Base-by-base conservation (phyloP, 1,140 invertebrate genomes). In the Drosophila novamexicana region DNA sequence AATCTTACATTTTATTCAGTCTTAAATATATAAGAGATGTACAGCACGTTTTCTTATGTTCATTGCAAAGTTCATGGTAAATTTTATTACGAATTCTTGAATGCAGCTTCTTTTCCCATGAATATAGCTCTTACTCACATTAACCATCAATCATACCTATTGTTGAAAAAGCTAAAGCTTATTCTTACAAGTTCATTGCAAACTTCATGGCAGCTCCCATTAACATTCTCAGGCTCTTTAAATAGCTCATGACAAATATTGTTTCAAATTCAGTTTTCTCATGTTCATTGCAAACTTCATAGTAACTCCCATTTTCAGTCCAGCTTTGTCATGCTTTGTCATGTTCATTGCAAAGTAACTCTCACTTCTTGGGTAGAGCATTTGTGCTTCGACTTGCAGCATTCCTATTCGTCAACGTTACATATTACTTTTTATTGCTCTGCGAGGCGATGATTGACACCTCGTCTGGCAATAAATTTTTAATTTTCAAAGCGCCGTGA, bases 391-490 rank as follows among this genome's bases (percentile, higher is more conserved):
- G 65, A 10, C 56, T 61, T 18, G 9, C 14, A 3, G 2, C 2
- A 0, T 2, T 8, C 2, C 9, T 6, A 7, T 37, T 49, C 32
- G 0, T 1, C 45, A 10, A 54, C 12, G 54, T 16, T 47, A 39
- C 40, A 68, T 68, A 73, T 73, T 73, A 61, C 36, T 61, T 73
- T 73, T 73, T 73, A 68, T 73, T 68, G 64, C 47, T 56, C 22
- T 68, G 70, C 65, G 56, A 68, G 64, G 64, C 64, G 65, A 89
- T 84, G 80, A 89, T 89, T 89, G 84, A 89, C 84, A 81, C 74
- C 71, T 65, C 76, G 83, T 45, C 70, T 77, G 71, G 80, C 84
- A 89, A 89, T 89, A 89, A 89, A 89, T 89, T 89, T 89, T 89
- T 89, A 89, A 89, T 89, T 89, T 89, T 84, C 84, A 80, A 89